A percentile compares a stretch with the other conserved stretches of the same genome.
These are phyloP conservation scores for Acanthurus leucopareius DNA, from an alignment of 2,797 vertebrate species.

Conservation along the genomic window DNA sequence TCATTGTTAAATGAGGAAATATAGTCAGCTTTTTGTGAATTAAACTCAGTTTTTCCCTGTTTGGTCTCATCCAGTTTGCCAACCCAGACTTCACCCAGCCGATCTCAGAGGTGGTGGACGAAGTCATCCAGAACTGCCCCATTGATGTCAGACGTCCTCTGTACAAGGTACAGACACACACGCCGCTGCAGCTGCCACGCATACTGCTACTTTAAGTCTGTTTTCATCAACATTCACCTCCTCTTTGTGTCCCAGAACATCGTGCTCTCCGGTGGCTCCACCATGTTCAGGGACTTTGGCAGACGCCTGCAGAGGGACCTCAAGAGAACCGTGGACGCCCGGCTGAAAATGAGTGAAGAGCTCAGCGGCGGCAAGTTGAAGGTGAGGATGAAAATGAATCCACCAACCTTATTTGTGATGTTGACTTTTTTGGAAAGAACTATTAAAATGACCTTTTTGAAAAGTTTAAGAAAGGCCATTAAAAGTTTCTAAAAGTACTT, in stretches of 20 bases:
- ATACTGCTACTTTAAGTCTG: accelerated
- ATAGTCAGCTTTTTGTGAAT: too few species aligned
- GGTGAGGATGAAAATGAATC: constrained; percentile 76
- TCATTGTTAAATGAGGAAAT: too few species aligned
- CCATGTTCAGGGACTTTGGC: constrained; percentile 99
- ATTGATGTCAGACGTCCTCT: constrained; percentile 97
- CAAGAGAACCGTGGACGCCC: constrained; percentile 96
- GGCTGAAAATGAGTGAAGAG: constrained; percentile 97
- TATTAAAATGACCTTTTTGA: too few species aligned
- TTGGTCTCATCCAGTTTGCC: constrained; percentile 88
- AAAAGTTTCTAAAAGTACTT: too few species aligned
- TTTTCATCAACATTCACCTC: too few species aligned
- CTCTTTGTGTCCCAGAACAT: constrained; percentile 88
- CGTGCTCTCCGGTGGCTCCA: constrained; percentile 97
- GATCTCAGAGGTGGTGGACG: constrained; percentile 99
- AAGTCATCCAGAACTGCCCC: constrained; percentile 99
- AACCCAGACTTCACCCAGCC: constrained; percentile 99
- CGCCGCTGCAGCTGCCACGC: neutral
- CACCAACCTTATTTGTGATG: too few species aligned
- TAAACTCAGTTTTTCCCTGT: neutral
- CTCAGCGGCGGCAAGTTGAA: constrained; percentile 97
- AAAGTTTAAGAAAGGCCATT: too few species aligned
- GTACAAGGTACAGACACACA: constrained; percentile 90
- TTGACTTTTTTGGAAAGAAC: too few species aligned
- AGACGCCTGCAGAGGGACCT: constrained; percentile 97